Conservation (phyloP, 2,888 invertebrate species). For the Tinea semifulvella region DNA sequence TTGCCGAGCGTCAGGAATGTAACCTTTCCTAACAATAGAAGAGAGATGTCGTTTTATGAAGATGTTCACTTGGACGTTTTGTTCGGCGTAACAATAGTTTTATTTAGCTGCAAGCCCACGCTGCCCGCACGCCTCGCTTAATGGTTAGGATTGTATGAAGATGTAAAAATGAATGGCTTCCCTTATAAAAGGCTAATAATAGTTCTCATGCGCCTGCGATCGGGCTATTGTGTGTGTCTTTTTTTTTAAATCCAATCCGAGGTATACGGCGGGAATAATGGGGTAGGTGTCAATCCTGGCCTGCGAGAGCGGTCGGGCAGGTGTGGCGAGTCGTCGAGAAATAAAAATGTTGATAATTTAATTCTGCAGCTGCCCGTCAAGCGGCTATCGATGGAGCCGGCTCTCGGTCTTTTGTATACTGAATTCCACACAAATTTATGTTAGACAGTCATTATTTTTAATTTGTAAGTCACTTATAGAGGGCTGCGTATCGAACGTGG, state of each 20-base stretch:
- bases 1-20: conserved; percentile 36
- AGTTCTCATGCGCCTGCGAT: conserved; percentile 60
- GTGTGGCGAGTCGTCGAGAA: conserved; percentile 41
- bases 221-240: conserved; percentile 53
- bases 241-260: conserved; percentile 37
- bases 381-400: conserved; percentile 45
- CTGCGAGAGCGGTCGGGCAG: conserved; percentile 38
- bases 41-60: conserved; percentile 52
- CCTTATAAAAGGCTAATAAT: conserved; percentile 60
- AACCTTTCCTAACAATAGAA: conserved; percentile 44
- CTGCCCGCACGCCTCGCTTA: conserved; percentile 64
- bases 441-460: conserved; percentile 28
- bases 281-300: conserved; percentile 62
- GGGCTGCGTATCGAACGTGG: conserved; percentile 28
- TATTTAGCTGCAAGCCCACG: conserved; percentile 59
- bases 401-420: conserved; percentile 45
- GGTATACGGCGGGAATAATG: conserved; percentile 42
- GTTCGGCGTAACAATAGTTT: conserved; percentile 61
- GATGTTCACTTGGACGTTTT: conserved; percentile 62
- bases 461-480: conserved; percentile 33
- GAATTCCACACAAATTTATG: conserved; percentile 48
- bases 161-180: conserved; percentile 58
- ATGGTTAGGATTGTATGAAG: conserved; percentile 59
- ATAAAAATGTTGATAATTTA: conserved; percentile 63
- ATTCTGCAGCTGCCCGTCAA: conserved; percentile 63